A percentile compares a stretch with the other conserved stretches of the same genome.
phyloP scores from a whole-genome alignment of 1,140 invertebrate species.

The Drosophila parvula region DNA sequence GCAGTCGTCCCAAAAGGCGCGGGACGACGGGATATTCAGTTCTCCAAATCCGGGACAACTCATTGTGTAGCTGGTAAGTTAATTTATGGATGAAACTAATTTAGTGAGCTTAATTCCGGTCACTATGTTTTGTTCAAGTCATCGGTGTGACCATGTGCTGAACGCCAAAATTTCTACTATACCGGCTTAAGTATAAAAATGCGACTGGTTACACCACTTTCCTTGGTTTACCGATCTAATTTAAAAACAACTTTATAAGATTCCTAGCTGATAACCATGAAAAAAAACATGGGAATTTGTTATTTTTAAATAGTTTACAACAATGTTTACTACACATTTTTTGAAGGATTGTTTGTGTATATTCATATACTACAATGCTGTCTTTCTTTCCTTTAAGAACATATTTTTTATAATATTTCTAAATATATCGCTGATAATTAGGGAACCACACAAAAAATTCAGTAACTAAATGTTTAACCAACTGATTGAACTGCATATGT shows the following conservation, averaged over 20 bases:
- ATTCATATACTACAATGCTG: too few relatives aligned
- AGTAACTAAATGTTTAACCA: too few relatives aligned
- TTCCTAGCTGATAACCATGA: too few relatives aligned
- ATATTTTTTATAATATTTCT: too few relatives aligned
- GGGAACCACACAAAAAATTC: too few relatives aligned
- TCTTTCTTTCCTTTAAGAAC: too few relatives aligned
- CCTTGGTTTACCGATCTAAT: background rate
- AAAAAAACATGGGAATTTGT: background rate
- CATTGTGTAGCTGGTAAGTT: constrained; percentile 36
- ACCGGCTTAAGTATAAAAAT: background rate
- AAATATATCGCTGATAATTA: too few relatives aligned
- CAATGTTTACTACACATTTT: too few relatives aligned
- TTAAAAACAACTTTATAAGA: background rate
- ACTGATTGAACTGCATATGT: too few relatives aligned
- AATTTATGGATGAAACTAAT: constrained; percentile 14
- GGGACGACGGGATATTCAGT: constrained; percentile 75
- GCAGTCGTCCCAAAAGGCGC: constrained; percentile 82
- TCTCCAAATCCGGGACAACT: constrained; percentile 79
- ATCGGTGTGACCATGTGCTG: constrained; percentile 22
- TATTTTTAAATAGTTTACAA: background rate
- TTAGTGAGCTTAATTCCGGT: constrained; percentile 25
- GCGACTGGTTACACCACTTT: background rate
- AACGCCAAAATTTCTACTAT: constrained; percentile 5
- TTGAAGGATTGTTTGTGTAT: too few relatives aligned
- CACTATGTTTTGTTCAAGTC: constrained; percentile 53